A percentile compares a stretch with the other conserved stretches of the same genome.
Conservation (phyloP, 1,140 invertebrate genomes). For the Drosophila kohkoa region DNA sequence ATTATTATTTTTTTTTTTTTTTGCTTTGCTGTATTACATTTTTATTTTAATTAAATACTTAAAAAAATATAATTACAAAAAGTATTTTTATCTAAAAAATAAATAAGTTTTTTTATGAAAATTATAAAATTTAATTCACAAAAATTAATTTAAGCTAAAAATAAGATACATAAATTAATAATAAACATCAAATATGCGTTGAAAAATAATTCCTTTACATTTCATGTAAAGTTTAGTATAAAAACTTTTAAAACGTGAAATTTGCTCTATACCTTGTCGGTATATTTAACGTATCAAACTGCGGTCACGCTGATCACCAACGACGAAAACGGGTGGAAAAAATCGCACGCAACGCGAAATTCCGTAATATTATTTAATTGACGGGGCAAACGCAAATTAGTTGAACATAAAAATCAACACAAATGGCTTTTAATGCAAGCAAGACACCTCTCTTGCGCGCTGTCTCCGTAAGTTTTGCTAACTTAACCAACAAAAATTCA, state of each 20-base stretch:
- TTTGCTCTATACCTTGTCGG: neutral
- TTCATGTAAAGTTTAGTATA: neutral
- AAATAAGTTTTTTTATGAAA: too few species aligned
- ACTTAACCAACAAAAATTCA: slow-evolving; percentile 73
- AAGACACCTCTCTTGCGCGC: slow-evolving; percentile 79
- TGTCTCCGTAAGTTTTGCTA: slow-evolving; percentile 76
- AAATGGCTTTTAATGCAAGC: slow-evolving; percentile 84
- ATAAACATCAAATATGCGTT: too few species aligned
- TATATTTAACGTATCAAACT: neutral
- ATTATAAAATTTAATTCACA: too few species aligned
- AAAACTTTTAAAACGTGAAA: neutral
- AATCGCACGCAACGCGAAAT: slow-evolving; percentile 70
- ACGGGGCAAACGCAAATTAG: slow-evolving; percentile 57
- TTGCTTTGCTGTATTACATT: too few species aligned
- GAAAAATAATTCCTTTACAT: too few species aligned
- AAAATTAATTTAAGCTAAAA: too few species aligned
- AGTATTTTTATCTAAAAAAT: too few species aligned
- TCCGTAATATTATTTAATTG: slow-evolving; percentile 50
- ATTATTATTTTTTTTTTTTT: too few species aligned
- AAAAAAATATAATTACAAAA: too few species aligned
- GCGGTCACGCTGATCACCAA: slow-evolving; percentile 33
- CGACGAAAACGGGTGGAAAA: slow-evolving; percentile 61
- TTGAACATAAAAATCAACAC: slow-evolving; percentile 47
- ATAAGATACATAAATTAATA: too few species aligned
- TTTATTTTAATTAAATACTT: too few species aligned